These are phyloP conservation scores for Cacatua alba DNA, from an alignment of 2,113 vertebrate genomes.

Conservation along the genomic window DNA sequence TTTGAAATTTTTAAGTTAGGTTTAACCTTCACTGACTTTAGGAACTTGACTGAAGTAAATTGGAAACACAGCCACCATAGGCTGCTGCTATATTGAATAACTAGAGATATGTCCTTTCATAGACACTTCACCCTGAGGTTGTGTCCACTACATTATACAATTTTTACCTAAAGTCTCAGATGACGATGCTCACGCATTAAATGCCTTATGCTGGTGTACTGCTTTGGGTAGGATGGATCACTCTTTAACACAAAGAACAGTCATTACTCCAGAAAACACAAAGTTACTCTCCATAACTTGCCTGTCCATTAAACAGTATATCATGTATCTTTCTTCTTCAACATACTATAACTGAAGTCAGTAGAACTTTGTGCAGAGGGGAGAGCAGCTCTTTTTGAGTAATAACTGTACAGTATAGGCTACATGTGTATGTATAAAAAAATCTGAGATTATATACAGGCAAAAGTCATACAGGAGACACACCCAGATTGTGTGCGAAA, in stretches of 20 bases:
- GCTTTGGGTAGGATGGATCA: neutral
- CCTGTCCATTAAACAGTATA: neutral
- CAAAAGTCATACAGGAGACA: neutral
- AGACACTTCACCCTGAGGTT: neutral
- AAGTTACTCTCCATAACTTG: neutral
- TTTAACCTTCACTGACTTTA: neutral
- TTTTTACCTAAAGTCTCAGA: neutral
- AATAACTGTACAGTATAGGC: neutral
- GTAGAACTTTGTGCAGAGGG: neutral
- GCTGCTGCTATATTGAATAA: neutral
- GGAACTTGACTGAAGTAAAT: neutral
- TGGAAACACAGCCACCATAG: rapidly evolving
- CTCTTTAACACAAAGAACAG: neutral
- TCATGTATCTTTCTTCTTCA: neutral
- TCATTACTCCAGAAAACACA: neutral
- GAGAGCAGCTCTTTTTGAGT: neutral
- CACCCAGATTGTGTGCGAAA: neutral
- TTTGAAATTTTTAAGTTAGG: neutral
- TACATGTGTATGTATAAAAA: neutral
- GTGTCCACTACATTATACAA: neutral
- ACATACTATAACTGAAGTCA: neutral
- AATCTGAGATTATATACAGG: neutral
- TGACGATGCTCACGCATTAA: neutral
- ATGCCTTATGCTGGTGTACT: neutral
- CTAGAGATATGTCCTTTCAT: neutral